Evolutionary conservation across 2,113 vertebrate genomes (phyloP).

Genomic region (Vulpes vulpes): DNA sequence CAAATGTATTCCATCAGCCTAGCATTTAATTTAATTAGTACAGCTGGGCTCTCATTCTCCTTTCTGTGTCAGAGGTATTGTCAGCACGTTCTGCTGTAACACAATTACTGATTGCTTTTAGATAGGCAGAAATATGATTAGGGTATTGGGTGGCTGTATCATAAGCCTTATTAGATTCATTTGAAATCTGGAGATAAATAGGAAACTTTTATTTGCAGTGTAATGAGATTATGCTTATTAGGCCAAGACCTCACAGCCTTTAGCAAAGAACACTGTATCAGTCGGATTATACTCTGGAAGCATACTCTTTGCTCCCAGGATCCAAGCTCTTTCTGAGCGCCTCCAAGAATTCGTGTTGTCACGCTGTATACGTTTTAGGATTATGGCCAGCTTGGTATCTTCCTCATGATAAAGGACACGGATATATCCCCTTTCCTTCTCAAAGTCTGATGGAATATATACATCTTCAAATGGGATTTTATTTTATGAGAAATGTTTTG

Average conservation of each 20-base stretch:
- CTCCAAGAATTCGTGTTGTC: conserved; percentile 85
- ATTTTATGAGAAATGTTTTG: conserved; percentile 19
- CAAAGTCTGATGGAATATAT: conserved; percentile 33
- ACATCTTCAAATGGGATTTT: conserved; percentile 54
- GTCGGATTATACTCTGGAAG: conserved; percentile 91
- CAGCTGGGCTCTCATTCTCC: conserved; percentile 94
- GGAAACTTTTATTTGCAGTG: conserved; percentile 97
- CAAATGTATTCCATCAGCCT: conserved; percentile 94
- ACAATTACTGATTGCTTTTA: conserved; percentile 98
- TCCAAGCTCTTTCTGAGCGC: conserved; percentile 81
- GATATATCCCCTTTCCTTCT: conserved; percentile 35
- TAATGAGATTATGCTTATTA: conserved; percentile 99
- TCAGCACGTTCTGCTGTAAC: conserved; percentile 93
- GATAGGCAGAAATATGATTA: conserved; percentile 99
- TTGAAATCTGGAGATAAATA: conserved; percentile 98
- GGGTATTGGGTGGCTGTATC: conserved; percentile 94
- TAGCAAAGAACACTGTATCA: conserved; percentile 90
- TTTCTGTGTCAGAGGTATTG: conserved; percentile 94
- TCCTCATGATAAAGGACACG: accelerated
- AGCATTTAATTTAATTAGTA: conserved; percentile 99
- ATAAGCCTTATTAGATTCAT: conserved; percentile 98
- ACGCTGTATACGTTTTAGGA: conserved; percentile 76
- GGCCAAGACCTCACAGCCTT: conserved; percentile 93
- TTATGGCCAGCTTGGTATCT: conserved; percentile 63
- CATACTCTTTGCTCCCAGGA: conserved; percentile 86